These are phyloP conservation scores for Dolichallabes microphthalmus DNA, from an alignment of 2,113 vertebrate species.

Conservation along the genomic window DNA sequence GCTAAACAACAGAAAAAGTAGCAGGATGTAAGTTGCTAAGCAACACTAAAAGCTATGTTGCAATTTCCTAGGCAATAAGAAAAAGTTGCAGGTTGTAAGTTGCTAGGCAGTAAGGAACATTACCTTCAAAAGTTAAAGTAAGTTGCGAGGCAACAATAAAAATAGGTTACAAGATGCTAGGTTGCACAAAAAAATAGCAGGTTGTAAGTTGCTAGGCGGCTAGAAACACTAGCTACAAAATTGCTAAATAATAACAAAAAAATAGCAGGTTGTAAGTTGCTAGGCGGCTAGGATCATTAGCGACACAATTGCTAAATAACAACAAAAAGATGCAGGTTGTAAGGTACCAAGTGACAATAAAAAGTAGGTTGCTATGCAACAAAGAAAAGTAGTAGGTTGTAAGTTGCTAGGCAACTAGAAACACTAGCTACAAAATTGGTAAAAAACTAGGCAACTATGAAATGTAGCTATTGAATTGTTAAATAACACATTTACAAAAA, in stretches of 20 bases:
- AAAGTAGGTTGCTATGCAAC: not conserved
- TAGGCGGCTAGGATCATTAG: not conserved
- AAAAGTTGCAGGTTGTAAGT: not conserved
- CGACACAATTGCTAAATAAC: not conserved
- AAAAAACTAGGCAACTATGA: not conserved
- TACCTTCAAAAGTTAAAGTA: too few relatives aligned
- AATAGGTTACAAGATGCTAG: too few relatives aligned
- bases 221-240: too few relatives aligned
- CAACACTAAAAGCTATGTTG: not conserved
- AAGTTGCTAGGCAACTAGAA: not conserved
- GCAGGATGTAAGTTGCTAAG: not conserved
- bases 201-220: too few relatives aligned
- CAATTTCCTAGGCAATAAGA: not conserved
- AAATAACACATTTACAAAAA: too few relatives aligned
- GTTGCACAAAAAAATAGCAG: too few relatives aligned
- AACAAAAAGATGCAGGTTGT: not conserved
- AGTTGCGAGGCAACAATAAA: too few relatives aligned
- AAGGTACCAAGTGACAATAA: not conserved
- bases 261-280: not conserved
- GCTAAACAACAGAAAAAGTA: not conserved
- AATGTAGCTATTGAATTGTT: not conserved
- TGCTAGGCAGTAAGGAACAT: not conserved
- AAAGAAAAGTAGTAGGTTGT: not conserved
- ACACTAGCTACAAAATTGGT: not conserved
- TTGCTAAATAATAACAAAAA: too few relatives aligned